These are phyloP conservation scores for Mastigias papua DNA, from an alignment of 30 jellyfish, hydroid and myxozoan species.

Conservation along the genomic window DNA sequence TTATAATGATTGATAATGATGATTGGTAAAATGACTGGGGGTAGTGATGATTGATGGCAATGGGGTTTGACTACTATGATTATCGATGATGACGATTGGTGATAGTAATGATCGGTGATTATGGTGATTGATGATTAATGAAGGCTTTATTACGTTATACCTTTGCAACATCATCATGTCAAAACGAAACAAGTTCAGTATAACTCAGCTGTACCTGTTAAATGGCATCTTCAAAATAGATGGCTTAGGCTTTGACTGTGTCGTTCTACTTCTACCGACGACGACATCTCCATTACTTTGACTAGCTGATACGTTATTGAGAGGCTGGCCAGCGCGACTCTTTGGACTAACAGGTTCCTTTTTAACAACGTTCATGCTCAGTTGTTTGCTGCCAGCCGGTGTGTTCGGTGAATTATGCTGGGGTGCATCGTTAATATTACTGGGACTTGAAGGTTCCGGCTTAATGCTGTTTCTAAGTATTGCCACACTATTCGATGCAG, in stretches of 20 bases:
- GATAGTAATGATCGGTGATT: not conserved
- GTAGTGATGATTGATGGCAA: not conserved
- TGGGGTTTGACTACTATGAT: not conserved
- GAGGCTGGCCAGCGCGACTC: not conserved
- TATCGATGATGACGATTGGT: not conserved
- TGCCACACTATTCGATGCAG: not conserved
- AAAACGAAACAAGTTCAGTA: not conserved
- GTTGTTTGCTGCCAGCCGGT: not conserved
- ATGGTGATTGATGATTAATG: not conserved
- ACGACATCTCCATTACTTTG: constrained; percentile 28
- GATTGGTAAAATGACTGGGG: not conserved
- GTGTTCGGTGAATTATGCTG: not conserved
- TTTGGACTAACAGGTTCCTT: constrained; percentile 54
- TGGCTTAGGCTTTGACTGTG: constrained; percentile 62
- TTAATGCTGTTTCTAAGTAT: not conserved
- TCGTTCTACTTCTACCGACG: not conserved
- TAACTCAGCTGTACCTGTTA: constrained; percentile 21
- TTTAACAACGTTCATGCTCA: not conserved
- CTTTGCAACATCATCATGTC: too few species aligned
- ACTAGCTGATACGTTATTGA: not conserved
- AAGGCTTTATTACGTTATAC: too few species aligned
- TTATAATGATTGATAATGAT: not conserved
- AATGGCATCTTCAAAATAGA: constrained; percentile 64
- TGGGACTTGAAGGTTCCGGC: constrained; percentile 24
- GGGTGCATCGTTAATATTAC: not conserved